Evolutionary conservation across 30 jellyfish, hydroid and myxozoan species (phyloP).

Genomic region (Aurelia sp.): DNA sequence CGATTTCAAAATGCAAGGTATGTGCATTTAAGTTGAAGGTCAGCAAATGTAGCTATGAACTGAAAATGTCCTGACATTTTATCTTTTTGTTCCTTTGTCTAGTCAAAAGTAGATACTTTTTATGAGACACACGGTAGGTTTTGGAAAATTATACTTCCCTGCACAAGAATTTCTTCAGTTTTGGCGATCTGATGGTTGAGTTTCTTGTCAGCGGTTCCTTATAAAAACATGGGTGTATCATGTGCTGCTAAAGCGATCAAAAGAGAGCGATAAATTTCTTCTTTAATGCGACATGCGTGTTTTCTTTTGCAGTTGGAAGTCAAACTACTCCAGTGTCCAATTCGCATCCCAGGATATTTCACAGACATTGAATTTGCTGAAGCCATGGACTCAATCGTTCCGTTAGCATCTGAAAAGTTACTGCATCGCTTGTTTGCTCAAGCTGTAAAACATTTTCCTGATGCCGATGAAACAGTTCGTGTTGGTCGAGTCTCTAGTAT

Average conservation of each 20-base stretch:
- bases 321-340: constrained; percentile 53
- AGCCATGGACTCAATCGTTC: constrained; percentile 70
- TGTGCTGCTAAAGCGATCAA: too few relatives aligned
- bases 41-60: too few relatives aligned
- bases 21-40: too few relatives aligned
- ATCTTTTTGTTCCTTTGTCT: too few relatives aligned
- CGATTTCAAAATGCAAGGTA: too few relatives aligned
- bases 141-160: not conserved
- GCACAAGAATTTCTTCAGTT: not conserved
- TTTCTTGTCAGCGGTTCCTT: not conserved
- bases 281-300: too few relatives aligned
- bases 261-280: too few relatives aligned
- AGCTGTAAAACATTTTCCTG: constrained; percentile 52
- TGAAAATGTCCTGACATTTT: too few relatives aligned
- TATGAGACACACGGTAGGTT: too few relatives aligned
- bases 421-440: constrained; percentile 33
- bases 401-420: constrained; percentile 56
- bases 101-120: too few relatives aligned
- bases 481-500: constrained; percentile 45
- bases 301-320: constrained; percentile 45
- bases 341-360: constrained; percentile 69
- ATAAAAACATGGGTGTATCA: not conserved
- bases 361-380: constrained; percentile 73
- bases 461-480: constrained; percentile 34
- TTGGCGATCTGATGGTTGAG: too few relatives aligned